Base-by-base conservation (phyloP, 2,797 vertebrate species). In the Sebastes baramenuke region DNA sequence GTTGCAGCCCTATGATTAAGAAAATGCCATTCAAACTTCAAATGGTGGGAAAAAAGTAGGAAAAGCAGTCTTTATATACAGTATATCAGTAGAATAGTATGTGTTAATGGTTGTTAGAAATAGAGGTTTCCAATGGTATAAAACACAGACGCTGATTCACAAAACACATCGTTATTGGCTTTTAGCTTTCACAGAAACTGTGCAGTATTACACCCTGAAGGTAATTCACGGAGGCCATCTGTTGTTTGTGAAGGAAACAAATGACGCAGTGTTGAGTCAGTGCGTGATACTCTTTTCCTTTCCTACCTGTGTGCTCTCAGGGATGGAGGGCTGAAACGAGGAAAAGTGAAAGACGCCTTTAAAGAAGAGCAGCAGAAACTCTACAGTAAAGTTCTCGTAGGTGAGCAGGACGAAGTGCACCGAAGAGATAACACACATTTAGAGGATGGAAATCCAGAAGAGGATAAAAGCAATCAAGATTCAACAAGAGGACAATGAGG, bases 361-460 rank as follows among this genome's bases (percentile, higher is more conserved):
- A 98, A 97, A 82, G 97, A 98, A 80, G 97, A 97, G 85, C 97
- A 98, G 73, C 98, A 98, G 94, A 97, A 97, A 83, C 95, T 97
- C 32, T 98, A 98, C 93, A 98, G 97, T 93, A 97, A 96, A 90
- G 96, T 97, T 93, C 95, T 98, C 34, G 96, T 97, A 2, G 97
- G 97, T 49, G 96, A 92, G 87, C 96, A 96, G 0, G 94, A 97
- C 86, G 95, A 95, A 0, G 93, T 96, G 56, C 95, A 97, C 84
- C 90, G 36, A 65, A 42, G 29, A 5, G 58, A 72, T 3, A 6
- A 75, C 20, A 67, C 22, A 25, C 24, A 27, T 64, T 54, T 1
- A 52, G 65, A 82, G 52, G 70, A 72, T 56, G 34, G 66, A 79
- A 76, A 74, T 67, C 79, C 61, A 69, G 52, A 24, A 0, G 59